These are phyloP conservation scores for Trididemnum miniatum DNA, from an alignment of 23 tunicate species.

Conservation along the genomic window DNA sequence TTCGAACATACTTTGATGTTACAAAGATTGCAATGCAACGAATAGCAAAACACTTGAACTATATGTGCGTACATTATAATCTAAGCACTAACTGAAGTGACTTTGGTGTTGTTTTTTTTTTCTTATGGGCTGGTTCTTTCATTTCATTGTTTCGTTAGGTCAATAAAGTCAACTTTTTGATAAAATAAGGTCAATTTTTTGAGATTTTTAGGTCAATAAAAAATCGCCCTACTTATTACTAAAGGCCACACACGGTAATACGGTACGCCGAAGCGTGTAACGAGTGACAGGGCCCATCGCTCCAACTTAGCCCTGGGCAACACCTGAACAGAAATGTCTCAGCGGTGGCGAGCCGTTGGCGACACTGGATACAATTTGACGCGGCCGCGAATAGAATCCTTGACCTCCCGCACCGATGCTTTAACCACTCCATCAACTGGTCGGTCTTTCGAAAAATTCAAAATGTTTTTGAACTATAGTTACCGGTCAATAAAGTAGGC, in stretches of 20 bases:
- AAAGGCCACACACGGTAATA: too few species aligned
- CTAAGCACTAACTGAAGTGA: not conserved
- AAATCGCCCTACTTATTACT: not conserved
- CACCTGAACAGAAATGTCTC: not conserved
- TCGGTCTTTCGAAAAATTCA: too few species aligned
- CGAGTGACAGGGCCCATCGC: not conserved
- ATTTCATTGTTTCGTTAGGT: not conserved
- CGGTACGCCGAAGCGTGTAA: constrained; percentile 1
- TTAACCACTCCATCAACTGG: too few species aligned
- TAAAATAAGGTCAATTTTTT: not conserved
- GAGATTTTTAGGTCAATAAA: not conserved
- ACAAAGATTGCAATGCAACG: too few species aligned
- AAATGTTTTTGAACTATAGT: too few species aligned
- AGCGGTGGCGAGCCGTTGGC: constrained; percentile 1
- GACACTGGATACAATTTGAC: not conserved
- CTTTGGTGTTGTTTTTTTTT: not conserved
- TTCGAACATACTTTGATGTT: too few species aligned
- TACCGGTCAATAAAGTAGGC: too few species aligned
- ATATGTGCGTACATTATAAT: not conserved
- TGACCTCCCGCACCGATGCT: not conserved
- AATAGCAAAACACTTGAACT: too few species aligned
- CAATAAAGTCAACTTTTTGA: not conserved
- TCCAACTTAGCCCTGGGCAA: not conserved
- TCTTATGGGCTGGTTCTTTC: not conserved
- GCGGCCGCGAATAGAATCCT: not conserved